Base-by-base conservation (phyloP, 2,888 invertebrate species). In the Polydrusus pterygomalis region DNA sequence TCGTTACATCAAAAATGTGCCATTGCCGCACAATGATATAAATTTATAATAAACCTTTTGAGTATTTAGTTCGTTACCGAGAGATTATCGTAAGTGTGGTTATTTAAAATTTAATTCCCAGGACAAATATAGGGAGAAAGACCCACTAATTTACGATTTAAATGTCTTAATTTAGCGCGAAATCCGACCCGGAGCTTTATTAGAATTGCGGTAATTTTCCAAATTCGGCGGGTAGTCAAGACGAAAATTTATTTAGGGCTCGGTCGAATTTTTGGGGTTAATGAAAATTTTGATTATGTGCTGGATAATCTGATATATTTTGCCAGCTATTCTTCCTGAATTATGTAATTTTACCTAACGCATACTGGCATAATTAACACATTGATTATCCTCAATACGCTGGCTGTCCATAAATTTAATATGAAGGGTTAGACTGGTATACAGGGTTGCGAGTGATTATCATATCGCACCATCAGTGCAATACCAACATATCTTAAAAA, bases 241-340 rank as follows among this genome's bases (percentile, higher is more conserved):
- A 54, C 25, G 54, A 54, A 54, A 54, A 54, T 54, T 54, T 54
- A 54, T 25, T 54, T 54, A 54, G 25, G 25, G 54, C 13, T 54
- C 7, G 54, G 47, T 17, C 15, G 15, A 49, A 49, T 49, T 54
- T 54, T 54, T 25, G 25, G 54, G 54, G 54, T 54, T 54, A 54
- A 54, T 54, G 54, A 54, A 54, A 54, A 54, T 54, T 54, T 54
- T 54, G 54, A 54, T 54, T 54, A 54, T 43, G 43, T 43, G n/a
- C 43, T 13, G 30, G 54, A 54, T 25, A 54, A 54, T 54, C 54
- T 54, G 20, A 54, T 54, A 54, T 25, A 17, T 49, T 15, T 20
- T 51, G 7, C 10, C 51, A 18, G 54, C 54, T 17, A 25, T 54
- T 54, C 54, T 7, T 43, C 43, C n/a, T n/a, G 5, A 43, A n/a